A percentile compares a stretch with the other conserved stretches of the same genome.
phyloP scores from a whole-genome alignment of 2,113 vertebrate genomes.

The Coptodon rendalli region DNA sequence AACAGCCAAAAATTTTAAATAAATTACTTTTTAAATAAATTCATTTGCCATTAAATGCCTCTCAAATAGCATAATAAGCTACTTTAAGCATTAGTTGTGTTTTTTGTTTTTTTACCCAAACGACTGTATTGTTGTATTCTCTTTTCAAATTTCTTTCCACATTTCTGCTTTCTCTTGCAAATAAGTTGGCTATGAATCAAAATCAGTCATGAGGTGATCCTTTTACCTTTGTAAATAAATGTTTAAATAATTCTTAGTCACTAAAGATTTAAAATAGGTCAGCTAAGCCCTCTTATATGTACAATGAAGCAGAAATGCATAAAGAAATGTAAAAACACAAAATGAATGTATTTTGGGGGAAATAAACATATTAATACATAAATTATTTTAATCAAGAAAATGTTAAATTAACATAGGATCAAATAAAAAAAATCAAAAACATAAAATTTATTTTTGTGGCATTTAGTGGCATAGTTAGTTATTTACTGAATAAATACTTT shows the following conservation, averaged over 20 bases:
- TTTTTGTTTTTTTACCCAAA: not conserved
- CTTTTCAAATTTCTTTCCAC: not conserved
- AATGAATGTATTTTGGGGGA: not conserved
- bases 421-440: not conserved
- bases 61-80: not conserved
- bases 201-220: not conserved
- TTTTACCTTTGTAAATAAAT: not conserved
- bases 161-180: not conserved
- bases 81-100: not conserved
- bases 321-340: not conserved
- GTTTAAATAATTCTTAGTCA: not conserved
- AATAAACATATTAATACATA: not conserved
- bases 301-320: not conserved
- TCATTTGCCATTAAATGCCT: not conserved
- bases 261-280: not conserved
- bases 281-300: not conserved
- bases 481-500: not conserved
- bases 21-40: not conserved
- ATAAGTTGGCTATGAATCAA: not conserved
- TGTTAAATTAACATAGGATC: not conserved
- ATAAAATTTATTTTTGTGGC: not conserved
- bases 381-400: not conserved
- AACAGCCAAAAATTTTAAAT: not conserved
- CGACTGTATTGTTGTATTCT: not conserved
- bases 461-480: not conserved